phyloP scores from a whole-genome alignment of 2,797 vertebrate species.

The Myotis findleyi region DNA sequence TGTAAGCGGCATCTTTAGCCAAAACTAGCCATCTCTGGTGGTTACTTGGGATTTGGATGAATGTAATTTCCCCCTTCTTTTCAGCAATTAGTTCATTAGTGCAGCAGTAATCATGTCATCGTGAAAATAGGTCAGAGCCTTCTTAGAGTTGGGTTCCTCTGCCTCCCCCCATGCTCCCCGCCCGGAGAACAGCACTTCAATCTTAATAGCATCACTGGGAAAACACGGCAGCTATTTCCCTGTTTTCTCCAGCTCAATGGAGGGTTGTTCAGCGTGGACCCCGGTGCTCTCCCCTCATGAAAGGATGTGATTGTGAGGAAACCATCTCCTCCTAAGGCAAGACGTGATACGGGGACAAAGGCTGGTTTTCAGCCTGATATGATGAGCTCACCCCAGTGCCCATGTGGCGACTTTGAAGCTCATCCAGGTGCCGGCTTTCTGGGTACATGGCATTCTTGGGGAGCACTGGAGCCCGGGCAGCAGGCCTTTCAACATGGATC shows the following conservation, averaged over 20 bases:
- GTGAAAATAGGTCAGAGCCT: slow-evolving; percentile 85
- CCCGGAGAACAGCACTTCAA: slow-evolving; percentile 84
- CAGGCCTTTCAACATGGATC: slow-evolving; percentile 71
- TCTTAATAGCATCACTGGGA: slow-evolving; percentile 87
- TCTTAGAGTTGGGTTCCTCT: slow-evolving; percentile 81
- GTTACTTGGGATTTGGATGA: slow-evolving; percentile 52
- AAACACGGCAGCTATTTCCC: slow-evolving; percentile 87
- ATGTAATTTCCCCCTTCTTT: not conserved
- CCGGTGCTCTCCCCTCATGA: slow-evolving; percentile 86
- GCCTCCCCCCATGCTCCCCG: slow-evolving; percentile 53
- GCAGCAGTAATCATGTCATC: slow-evolving; percentile 82
- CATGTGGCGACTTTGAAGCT: slow-evolving; percentile 84
- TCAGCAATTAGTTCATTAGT: slow-evolving; percentile 82
- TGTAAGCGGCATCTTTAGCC: not conserved
- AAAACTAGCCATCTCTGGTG: not conserved
- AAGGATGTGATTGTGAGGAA: slow-evolving; percentile 91
- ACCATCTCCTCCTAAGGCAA: slow-evolving; percentile 86
- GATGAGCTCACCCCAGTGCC: slow-evolving; percentile 87
- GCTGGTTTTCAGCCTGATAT: slow-evolving; percentile 86
- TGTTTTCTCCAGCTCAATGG: slow-evolving; percentile 88
- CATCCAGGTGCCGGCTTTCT: slow-evolving; percentile 86
- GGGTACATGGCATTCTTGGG: slow-evolving; percentile 75
- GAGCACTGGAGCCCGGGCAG: slow-evolving; percentile 56
- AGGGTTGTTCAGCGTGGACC: slow-evolving; percentile 87
- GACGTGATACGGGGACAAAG: slow-evolving; percentile 89